Evolutionary conservation across 2,888 invertebrate species (phyloP).

Genomic region (Tetragnatha montana): DNA sequence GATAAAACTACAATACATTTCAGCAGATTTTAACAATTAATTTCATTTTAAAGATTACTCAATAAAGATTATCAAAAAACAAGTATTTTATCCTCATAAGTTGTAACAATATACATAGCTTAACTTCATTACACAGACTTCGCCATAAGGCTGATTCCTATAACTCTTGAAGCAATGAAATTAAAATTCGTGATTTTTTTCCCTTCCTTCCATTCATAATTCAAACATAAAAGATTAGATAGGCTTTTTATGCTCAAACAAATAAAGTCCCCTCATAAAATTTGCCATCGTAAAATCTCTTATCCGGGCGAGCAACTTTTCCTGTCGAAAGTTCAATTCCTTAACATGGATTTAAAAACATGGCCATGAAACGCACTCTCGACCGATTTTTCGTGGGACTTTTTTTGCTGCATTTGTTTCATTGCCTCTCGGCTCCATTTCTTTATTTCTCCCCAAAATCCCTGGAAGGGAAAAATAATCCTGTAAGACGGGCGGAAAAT

Average conservation of each 20-base stretch:
- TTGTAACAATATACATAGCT: no score
- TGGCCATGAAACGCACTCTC: not conserved
- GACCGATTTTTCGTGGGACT: not conserved
- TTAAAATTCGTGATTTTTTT: not conserved
- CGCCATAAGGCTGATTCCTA: not conserved
- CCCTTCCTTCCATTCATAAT: not conserved
- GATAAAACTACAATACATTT: no score
- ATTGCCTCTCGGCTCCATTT: not conserved
- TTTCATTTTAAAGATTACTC: no score
- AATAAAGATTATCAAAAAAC: no score
- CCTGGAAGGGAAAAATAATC: not conserved
- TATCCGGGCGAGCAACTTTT: not conserved
- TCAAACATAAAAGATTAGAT: not conserved
- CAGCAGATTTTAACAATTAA: no score
- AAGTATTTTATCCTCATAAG: no score
- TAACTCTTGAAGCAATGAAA: not conserved
- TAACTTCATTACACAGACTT: no score
- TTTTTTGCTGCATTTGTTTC: not conserved
- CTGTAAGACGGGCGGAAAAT: not conserved
- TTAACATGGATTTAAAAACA: constrained; percentile 1
- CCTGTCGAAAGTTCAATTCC: not conserved
- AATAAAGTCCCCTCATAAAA: not conserved
- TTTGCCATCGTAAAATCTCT: not conserved
- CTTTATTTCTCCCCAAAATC: not conserved
- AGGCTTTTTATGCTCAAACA: not conserved